Conservation (phyloP, 1,140 invertebrate species). For the Dendroctonus valens region DNA sequence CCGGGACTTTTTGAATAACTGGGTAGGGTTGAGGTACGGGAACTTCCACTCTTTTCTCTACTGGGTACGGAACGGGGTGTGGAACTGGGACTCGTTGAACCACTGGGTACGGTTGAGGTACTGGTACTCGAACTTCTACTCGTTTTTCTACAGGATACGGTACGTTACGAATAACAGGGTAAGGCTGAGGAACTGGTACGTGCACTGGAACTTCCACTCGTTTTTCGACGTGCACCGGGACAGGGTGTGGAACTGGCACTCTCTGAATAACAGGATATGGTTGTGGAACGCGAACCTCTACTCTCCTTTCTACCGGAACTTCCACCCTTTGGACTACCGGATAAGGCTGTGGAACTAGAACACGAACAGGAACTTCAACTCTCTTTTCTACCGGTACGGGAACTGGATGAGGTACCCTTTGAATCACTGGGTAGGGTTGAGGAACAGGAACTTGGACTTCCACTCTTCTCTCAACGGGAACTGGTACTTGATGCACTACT, state of each 20-base stretch:
- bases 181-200: conserved; percentile 13
- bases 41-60: conserved; percentile 14
- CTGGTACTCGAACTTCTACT: conserved; percentile 28
- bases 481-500: conserved; percentile 1
- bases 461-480: conserved; percentile 10
- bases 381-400: conserved; percentile 9
- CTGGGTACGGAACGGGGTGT: conserved; percentile 9
- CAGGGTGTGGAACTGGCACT: conserved; percentile 17
- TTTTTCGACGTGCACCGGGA: conserved; percentile 10
- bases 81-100: conserved; percentile 12
- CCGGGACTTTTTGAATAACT: conserved; percentile 24
- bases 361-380: conserved; percentile 14
- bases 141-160: conserved; percentile 16
- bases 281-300: conserved; percentile 29
- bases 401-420: conserved; percentile 12
- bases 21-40: conserved; percentile 36
- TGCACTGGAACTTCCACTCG: conserved; percentile 18
- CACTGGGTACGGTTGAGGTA: conserved; percentile 26
- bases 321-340: conserved; percentile 19
- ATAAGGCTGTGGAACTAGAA: conserved; percentile 17
- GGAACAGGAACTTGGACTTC: conserved; percentile 11
- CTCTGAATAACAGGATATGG: conserved; percentile 18
- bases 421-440: conserved; percentile 16
- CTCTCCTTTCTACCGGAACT: conserved; percentile 20
- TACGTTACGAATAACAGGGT: conserved; percentile 10